Evolutionary conservation across 2,888 invertebrate genomes (phyloP).

Genomic region (Coenonympha arcania): DNA sequence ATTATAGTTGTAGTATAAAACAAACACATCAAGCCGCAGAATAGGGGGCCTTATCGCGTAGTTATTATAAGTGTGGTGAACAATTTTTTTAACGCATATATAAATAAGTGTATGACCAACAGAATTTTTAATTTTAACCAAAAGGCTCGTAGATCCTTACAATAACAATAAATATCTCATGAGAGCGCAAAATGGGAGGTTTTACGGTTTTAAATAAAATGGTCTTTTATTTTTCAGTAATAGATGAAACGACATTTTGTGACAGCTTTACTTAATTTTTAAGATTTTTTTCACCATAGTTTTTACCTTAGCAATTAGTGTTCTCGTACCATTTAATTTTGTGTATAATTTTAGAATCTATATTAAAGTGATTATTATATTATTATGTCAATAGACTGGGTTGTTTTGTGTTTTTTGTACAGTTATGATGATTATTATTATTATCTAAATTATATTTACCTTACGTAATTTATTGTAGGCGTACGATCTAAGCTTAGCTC

Average conservation of each 20-base stretch:
- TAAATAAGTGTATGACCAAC: too few species aligned
- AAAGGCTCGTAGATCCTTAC: too few species aligned
- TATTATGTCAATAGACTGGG: conserved; percentile 30
- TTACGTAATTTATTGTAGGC: conserved; percentile 69
- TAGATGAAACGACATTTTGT: conserved; percentile 26
- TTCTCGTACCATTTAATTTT: conserved; percentile 28
- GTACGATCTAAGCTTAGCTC: conserved; percentile 60
- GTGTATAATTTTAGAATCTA: conserved; percentile 23
- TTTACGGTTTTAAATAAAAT: neutral
- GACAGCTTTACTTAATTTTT: conserved; percentile 67
- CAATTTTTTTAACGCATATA: too few species aligned
- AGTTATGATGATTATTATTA: conserved; percentile 57
- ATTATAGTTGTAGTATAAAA: too few species aligned
- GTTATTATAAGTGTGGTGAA: too few species aligned
- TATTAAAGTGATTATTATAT: too few species aligned
- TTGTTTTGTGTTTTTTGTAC: conserved; percentile 50
- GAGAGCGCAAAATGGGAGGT: neutral
- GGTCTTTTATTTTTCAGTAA: conserved; percentile 13
- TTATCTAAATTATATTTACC: conserved; percentile 71
- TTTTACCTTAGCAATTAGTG: conserved; percentile 20
- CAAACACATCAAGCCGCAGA: too few species aligned
- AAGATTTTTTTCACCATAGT: conserved; percentile 42
- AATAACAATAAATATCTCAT: too few species aligned
- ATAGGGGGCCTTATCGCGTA: too few species aligned
- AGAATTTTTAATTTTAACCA: too few species aligned